These are phyloP conservation scores for Istiophorus platypterus DNA, from an alignment of 2,113 vertebrate genomes.

Conservation along the genomic window DNA sequence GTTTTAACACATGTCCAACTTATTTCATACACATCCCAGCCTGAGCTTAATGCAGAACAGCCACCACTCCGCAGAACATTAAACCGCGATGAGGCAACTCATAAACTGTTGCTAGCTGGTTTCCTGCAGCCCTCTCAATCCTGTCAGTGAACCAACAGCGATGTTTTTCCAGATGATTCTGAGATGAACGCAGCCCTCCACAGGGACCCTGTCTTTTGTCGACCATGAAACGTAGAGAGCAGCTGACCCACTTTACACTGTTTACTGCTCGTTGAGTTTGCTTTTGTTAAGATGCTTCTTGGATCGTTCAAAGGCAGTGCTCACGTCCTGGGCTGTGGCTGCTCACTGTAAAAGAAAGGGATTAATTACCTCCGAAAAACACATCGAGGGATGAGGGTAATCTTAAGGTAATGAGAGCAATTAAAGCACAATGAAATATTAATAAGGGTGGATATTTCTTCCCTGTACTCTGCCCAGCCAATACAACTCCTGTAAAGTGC, in stretches of 20 bases:
- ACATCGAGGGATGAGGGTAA: slow-evolving; percentile 43
- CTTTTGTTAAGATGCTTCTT: slow-evolving; percentile 30
- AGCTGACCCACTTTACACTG: slow-evolving; percentile 45
- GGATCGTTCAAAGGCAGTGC: slow-evolving; percentile 23
- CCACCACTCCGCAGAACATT: not conserved
- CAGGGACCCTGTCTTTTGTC: slow-evolving; percentile 34
- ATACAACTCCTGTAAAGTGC: slow-evolving; percentile 31
- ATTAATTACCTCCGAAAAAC: slow-evolving; percentile 56
- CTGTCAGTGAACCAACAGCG: slow-evolving; percentile 20
- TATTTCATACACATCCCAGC: not conserved
- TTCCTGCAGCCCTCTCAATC: slow-evolving; percentile 8
- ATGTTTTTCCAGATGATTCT: slow-evolving; percentile 37
- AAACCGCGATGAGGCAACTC: slow-evolving; percentile 4
- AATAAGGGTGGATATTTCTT: slow-evolving; percentile 54
- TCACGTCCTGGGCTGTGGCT: not conserved
- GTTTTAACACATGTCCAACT: not conserved
- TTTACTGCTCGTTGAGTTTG: slow-evolving; percentile 34
- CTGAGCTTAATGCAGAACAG: not conserved
- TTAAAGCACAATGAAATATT: slow-evolving; percentile 66
- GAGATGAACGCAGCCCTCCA: slow-evolving; percentile 25
- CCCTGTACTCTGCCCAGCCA: slow-evolving; percentile 33
- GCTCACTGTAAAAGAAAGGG: slow-evolving; percentile 35
- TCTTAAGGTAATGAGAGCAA: slow-evolving; percentile 63
- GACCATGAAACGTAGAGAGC: slow-evolving; percentile 12
- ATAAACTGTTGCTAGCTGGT: not conserved